Evolutionary conservation across 1,140 invertebrate genomes (phyloP), one percentile per base, ranked within the genome.

Genomic region (Panagrolaimus sp.): DNA sequence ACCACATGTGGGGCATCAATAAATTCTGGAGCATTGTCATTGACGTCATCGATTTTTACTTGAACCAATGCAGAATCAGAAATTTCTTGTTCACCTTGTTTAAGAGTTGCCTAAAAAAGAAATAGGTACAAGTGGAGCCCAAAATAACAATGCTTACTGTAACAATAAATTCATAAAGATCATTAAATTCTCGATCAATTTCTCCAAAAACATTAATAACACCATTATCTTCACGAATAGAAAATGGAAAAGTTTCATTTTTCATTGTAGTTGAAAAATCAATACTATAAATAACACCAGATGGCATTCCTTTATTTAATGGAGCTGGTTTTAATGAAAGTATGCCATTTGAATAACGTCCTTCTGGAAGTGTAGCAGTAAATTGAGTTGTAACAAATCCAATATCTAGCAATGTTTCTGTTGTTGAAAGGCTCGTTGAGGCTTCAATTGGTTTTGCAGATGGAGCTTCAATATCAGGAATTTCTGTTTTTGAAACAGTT

Each of bases 21-120:
- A 61, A 81, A 82, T 7, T 46, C 16, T 7, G 79, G 79, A 63
- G 73, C 78, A 51, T 81, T 81, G 77, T 81, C 79, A 68, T 81
- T 81, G 9, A 81, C 80, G 47, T 81, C 79, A 0, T 82, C 62
- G 67, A 81, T 79, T 27, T 68, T 74, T 0, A 81, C 72, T 7
- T 74, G 73, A 13, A 81, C 64, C 9, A 65, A 66, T 0, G 70
- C 27, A 31, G 65, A 69, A 71, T 23, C 68, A 44, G 23, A 61
- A 25, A 20, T 31, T 31, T 66, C 43, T 7, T 51, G 11, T 38
- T 16, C 47, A 13, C 27, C 38, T 5, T 31, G 25, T 42, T 38
- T 44, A 70, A 68, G 44, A 1, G 45, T 43, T 5, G 25, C 31
- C 31, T 38, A 38, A 4, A 38, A 38, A 38, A 38, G n/a, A 38